Evolutionary conservation across 2,113 vertebrate species (phyloP).

Genomic region (Zosterops japonicus): DNA sequence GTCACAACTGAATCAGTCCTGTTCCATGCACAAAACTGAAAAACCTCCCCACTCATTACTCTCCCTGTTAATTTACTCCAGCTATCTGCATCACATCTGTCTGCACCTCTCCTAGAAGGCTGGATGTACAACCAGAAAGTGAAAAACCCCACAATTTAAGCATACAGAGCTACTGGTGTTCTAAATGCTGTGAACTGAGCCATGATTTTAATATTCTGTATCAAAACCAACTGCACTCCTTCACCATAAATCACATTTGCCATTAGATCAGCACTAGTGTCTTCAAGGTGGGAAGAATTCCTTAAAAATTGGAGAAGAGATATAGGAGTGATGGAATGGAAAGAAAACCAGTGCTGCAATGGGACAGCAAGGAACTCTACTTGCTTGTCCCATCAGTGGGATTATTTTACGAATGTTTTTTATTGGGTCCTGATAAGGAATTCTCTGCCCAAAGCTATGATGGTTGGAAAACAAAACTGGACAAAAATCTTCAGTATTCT

Average conservation of each 20-base stretch:
- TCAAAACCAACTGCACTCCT: neutral
- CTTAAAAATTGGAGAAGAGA: neutral
- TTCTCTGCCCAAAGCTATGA: neutral
- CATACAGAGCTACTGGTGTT: neutral
- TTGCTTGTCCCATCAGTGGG: neutral
- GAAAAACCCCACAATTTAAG: neutral
- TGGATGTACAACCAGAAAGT: neutral
- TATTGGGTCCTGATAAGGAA: neutral
- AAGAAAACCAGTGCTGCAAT: neutral
- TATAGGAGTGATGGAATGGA: neutral
- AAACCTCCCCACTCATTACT: neutral
- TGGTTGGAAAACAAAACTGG: neutral
- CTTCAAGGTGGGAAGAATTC: neutral
- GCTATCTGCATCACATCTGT: neutral
- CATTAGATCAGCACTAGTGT: neutral
- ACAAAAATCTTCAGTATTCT: neutral
- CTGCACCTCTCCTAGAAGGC: neutral
- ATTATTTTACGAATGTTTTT: neutral
- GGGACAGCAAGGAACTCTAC: fast-evolving
- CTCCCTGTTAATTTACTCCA: neutral
- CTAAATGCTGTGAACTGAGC: neutral
- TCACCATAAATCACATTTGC: neutral
- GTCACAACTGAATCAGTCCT: neutral
- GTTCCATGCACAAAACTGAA: neutral
- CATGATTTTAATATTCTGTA: neutral